Base-by-base conservation (phyloP, 2,797 vertebrate genomes). In the Pagetopsis macropterus region DNA sequence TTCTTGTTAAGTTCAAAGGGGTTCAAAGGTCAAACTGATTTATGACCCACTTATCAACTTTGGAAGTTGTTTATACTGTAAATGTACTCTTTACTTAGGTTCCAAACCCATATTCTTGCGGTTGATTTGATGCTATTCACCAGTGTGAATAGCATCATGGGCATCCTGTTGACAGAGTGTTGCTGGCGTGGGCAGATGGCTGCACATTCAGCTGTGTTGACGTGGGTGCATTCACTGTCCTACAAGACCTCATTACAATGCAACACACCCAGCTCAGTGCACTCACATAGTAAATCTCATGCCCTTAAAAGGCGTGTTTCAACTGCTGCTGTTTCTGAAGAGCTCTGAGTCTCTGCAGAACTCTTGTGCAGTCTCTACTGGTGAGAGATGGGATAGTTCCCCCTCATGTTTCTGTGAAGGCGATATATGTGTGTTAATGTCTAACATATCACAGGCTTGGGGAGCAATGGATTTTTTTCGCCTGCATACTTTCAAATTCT, bases 241-340 rank as follows among this genome's bases (percentile, higher is more conserved):
- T 64, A 52, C 57, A 55, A 63, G 70, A 58, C 70, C 75, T 86
- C 78, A 86, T 83, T 79, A 79, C 83, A 70, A 85, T 78, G 78
- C 83, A 89, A 90, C 91, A 92, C 93, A 92, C 91, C 93, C 93
- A 84, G 66, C 70, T 73, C 87, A 45, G 78, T 44, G 71, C 65
- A 52, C 78, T 85, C 78, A 71, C 74, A 76, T 12, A 21, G 75
- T 66, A 40, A 72, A 82, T 79, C 88, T 91, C 86, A 94, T 95
- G 94, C 90, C 94, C 94, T 93, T 94, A 94, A 93, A 94, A 94
- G 93, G 94, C 87, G 79, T 92, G 88, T 92, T 93, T 85, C 65
- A 67, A 57, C 84, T 45, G 87, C 79, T 87, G 74, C 83, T 67
- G 66, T 69, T 79, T 76, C 74, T 69, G 65, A 54, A 67, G 62